Conservation (phyloP, 1,140 invertebrate species). For the Schlechtendalia chinensis region DNA sequence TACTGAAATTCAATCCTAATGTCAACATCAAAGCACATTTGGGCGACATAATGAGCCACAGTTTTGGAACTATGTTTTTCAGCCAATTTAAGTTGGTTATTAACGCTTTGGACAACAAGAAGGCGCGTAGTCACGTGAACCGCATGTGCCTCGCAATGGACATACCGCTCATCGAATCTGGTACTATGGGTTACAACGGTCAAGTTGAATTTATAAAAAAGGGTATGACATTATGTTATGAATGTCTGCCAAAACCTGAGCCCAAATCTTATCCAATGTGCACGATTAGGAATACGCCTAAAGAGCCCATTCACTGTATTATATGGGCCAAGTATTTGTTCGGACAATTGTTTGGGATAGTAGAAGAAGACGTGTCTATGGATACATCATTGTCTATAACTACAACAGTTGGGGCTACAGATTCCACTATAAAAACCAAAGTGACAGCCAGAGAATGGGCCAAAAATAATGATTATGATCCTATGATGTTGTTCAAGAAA, state of each 20-base stretch:
- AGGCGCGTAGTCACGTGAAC: constrained; percentile 97
- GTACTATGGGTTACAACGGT: constrained; percentile 93
- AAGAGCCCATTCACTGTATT: constrained; percentile 98
- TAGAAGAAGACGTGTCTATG: constrained; percentile 95
- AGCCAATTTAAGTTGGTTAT: constrained; percentile 89
- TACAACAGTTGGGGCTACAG: constrained; percentile 60
- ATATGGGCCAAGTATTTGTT: constrained; percentile 99
- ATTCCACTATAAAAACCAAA: constrained; percentile 67
- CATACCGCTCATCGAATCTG: constrained; percentile 92
- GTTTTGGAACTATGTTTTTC: constrained; percentile 83
- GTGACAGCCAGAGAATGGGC: constrained; percentile 91
- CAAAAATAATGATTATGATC: constrained; percentile 76
- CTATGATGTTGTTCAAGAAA: constrained; percentile 80
- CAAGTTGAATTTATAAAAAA: constrained; percentile 88
- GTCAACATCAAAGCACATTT: constrained; percentile 86
- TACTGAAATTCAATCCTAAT: constrained; percentile 83
- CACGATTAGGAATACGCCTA: constrained; percentile 99
- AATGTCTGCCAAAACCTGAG: constrained; percentile 87
- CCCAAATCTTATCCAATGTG: constrained; percentile 96
- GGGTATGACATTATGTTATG: constrained; percentile 92
- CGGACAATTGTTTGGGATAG: constrained; percentile 96
- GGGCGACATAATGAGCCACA: constrained; percentile 87
- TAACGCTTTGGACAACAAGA: constrained; percentile 96
- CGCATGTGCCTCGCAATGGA: constrained; percentile 95
- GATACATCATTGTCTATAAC: too few relatives aligned